These are phyloP conservation scores for Boulengeromyrus knoepffleri DNA, from an alignment of 2,113 vertebrate species.

Conservation along the genomic window DNA sequence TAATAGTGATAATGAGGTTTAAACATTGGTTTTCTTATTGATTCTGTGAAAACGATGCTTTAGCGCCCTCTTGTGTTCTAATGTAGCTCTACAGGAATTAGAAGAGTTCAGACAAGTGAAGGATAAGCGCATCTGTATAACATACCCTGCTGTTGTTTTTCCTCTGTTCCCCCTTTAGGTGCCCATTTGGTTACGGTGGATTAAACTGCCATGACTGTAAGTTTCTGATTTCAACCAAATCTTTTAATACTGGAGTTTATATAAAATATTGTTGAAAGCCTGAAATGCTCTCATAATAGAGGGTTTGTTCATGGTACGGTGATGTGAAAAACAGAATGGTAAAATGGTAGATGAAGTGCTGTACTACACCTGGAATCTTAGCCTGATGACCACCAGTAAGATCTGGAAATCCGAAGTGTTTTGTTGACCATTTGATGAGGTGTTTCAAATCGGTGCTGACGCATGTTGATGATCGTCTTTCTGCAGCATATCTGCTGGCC, in stretches of 20 bases:
- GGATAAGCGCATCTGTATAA: not conserved
- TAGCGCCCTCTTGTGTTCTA: not conserved
- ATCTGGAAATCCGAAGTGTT: not conserved
- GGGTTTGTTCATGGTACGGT: not conserved
- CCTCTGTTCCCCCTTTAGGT: conserved; percentile 41
- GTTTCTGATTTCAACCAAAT: conserved; percentile 24
- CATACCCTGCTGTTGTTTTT: not conserved
- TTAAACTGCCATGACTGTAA: conserved; percentile 67
- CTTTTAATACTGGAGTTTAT: not conserved
- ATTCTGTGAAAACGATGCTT: not conserved
- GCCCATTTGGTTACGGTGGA: conserved; percentile 57
- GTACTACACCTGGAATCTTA: not conserved
- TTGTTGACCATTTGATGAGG: not conserved
- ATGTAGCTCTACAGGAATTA: not conserved
- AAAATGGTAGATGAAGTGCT: not conserved
- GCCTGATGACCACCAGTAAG: not conserved
- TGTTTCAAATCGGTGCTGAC: not conserved
- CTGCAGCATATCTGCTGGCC: conserved; percentile 53
- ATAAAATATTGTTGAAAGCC: not conserved
- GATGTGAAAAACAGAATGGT: not conserved
- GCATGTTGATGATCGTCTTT: conserved; percentile 23
- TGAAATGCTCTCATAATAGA: not conserved
- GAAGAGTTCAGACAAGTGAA: not conserved
- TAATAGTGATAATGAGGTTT: not conserved
- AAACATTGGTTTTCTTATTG: not conserved